These are phyloP conservation scores for Poecilobothrus nobilitatus DNA, from an alignment of 2,888 invertebrate species.

Conservation along the genomic window DNA sequence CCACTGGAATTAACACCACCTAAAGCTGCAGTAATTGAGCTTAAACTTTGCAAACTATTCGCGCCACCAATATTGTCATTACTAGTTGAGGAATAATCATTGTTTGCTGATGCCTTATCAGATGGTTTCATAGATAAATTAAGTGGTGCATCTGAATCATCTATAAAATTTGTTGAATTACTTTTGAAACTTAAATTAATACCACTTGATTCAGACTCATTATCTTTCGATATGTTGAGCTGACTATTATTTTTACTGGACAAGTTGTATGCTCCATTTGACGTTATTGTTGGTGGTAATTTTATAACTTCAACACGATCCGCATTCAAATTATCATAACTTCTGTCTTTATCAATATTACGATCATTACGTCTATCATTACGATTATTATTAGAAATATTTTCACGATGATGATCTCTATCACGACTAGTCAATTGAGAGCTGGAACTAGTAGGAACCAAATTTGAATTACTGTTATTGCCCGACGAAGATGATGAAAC, in stretches of 20 bases:
- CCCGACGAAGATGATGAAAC: slow-evolving; percentile 17
- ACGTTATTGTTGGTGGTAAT: slow-evolving; percentile 58
- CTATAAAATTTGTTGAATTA: slow-evolving; percentile 43
- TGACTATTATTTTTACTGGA: slow-evolving; percentile 35
- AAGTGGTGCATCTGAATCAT: slow-evolving; percentile 65
- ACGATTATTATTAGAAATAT: neutral
- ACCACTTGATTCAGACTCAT: slow-evolving; percentile 30
- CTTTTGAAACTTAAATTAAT: slow-evolving; percentile 42
- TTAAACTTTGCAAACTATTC: slow-evolving; percentile 42
- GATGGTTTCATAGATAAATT: slow-evolving; percentile 73
- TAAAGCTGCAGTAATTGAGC: slow-evolving; percentile 43
- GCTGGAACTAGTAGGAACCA: neutral
- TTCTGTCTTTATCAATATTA: slow-evolving; percentile 16
- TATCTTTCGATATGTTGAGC: slow-evolving; percentile 27
- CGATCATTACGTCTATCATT: neutral
- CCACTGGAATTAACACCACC: slow-evolving; percentile 30
- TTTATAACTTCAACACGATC: slow-evolving; percentile 79
- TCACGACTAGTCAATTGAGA: neutral
- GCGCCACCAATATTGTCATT: slow-evolving; percentile 22
- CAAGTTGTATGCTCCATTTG: slow-evolving; percentile 47
- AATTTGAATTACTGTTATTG: neutral
- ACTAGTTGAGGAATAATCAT: slow-evolving; percentile 17
- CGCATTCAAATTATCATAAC: slow-evolving; percentile 29
- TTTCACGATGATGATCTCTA: neutral
- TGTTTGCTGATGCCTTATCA: slow-evolving; percentile 30